Base-by-base conservation (phyloP, 2,888 invertebrate species). In the Achlya flavicornis region DNA sequence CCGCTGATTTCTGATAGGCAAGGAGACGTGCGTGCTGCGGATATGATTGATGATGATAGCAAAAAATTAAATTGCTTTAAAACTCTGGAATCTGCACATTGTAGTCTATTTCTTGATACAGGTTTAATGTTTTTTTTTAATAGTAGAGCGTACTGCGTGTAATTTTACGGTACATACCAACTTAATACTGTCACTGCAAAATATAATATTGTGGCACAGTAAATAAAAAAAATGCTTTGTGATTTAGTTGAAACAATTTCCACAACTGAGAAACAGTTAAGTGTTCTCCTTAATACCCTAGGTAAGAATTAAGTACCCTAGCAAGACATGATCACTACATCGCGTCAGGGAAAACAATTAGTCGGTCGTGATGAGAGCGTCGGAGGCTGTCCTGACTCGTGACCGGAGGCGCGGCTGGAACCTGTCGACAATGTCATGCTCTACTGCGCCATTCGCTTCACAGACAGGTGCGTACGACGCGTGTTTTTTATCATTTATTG, bases 401-500 rank as follows among this genome's bases (percentile, higher is more conserved):
- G 83, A 84, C 81, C 74, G 75, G 76, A 74, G 76, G 79, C 77
- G 72, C 72, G 71, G 75, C 74, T 69, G 71, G 75, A 76, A 84
- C 85, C 83, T 83, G 82, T 78, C 81, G 75, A 78, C 79, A 75
- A 75, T 72, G 87, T 82, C 82, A 88, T 79, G 91, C 85, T 86
- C 79, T 80, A 85, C 67, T 84, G 88, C 79, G 63, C 83, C 79
- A 84, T 89, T 89, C 84, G 87, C 81, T 84, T 74, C 86, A 26
- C 60, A 60, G 88, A 84, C 92, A 92, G 90, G 91, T 91, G 91
- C 74, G 79, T 77, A 74, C 68, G 64, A 71, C 72, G 70, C 66
- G 71, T 62, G 69, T 63, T 58, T 72, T 67, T 65, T 60, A 64
- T 63, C 66, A 69, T 62, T 14, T 60, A 11, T 26, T 26, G 26